Evolutionary conservation across 2,113 vertebrate genomes (phyloP).

Genomic region (Rhineura floridana): DNA sequence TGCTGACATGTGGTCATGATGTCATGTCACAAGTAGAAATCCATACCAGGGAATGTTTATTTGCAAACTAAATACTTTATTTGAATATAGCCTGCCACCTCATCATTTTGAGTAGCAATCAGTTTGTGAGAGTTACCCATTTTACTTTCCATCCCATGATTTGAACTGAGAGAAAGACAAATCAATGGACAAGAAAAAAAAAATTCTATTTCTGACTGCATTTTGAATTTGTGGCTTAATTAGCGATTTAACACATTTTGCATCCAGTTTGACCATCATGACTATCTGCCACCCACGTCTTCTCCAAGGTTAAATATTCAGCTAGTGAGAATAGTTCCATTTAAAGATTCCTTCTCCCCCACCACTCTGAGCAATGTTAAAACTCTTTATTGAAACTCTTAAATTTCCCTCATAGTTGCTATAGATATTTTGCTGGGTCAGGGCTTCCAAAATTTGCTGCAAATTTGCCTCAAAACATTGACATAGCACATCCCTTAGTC

Average conservation of each 20-base stretch:
- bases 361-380: neutral
- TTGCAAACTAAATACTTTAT: neutral
- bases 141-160: neutral
- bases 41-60: neutral
- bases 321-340: neutral
- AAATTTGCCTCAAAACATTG: neutral
- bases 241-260: neutral
- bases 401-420: neutral
- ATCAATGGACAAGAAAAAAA: too few species aligned
- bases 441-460: neutral
- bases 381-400: neutral
- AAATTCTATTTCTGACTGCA: neutral
- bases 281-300: neutral
- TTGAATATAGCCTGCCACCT: neutral
- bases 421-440: neutral
- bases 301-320: neutral
- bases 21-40: neutral
- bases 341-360: neutral
- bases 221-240: neutral
- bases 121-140: neutral
- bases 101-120: neutral
- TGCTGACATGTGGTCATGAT: neutral
- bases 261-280: neutral
- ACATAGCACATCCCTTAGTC: too few species aligned
- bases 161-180: neutral